phyloP scores from a whole-genome alignment of 2,797 vertebrate species.

The Sphaeramia orbicularis region DNA sequence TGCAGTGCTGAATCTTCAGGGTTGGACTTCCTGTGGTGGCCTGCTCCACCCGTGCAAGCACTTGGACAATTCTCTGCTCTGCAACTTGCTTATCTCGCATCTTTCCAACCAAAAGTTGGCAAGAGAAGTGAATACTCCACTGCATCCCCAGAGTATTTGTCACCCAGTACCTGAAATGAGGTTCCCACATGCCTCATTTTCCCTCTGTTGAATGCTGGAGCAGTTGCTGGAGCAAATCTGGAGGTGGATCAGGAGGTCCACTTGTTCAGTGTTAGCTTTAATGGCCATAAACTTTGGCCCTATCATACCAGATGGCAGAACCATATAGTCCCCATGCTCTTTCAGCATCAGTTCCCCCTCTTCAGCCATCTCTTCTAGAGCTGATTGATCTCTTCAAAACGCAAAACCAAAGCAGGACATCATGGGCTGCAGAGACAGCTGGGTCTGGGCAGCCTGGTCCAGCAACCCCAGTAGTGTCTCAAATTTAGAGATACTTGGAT shows the following conservation, averaged over 20 bases:
- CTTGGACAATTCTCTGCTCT: conserved; percentile 83
- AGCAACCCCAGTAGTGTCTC: conserved; percentile 88
- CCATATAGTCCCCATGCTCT: conserved; percentile 84
- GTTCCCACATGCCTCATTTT: conserved; percentile 86
- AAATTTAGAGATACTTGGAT: conserved; percentile 91
- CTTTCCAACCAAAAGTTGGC: conserved; percentile 84
- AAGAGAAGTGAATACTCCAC: conserved; percentile 84
- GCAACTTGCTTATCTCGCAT: conserved; percentile 82
- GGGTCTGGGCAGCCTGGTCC: conserved; percentile 88
- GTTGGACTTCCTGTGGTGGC: conserved; percentile 73
- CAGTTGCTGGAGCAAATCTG: conserved; percentile 90
- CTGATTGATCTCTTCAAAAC: conserved; percentile 91
- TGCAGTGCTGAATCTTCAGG: conserved; percentile 87
- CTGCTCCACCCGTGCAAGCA: conserved; percentile 84
- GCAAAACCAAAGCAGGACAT: conserved; percentile 84
- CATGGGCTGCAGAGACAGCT: conserved; percentile 89
- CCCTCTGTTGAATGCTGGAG: conserved; percentile 88
- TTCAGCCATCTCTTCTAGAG: conserved; percentile 90
- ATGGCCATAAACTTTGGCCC: conserved; percentile 23
- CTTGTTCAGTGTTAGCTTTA: conserved; percentile 38
- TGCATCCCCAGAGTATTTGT: conserved; percentile 85
- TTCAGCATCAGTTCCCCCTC: conserved; percentile 91
- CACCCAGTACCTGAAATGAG: conserved; percentile 81
- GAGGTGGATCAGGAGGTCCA: conserved; percentile 77
- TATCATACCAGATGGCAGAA: conserved; percentile 80